These are phyloP conservation scores for Zeugodacus cucurbitae DNA, from an alignment of 1,140 invertebrate genomes.

Conservation along the genomic window DNA sequence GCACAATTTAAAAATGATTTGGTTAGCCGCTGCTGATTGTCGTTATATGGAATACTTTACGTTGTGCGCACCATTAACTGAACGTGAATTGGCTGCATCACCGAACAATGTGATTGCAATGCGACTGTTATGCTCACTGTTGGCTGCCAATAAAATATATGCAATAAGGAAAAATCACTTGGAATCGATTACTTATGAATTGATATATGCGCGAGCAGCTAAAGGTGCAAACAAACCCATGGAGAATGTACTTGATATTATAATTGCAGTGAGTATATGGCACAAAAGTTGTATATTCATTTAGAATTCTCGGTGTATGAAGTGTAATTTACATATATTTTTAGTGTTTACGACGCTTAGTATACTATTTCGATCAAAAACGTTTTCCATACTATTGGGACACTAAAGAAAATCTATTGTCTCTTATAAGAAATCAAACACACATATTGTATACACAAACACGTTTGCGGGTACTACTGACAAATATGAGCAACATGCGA, in stretches of 20 bases:
- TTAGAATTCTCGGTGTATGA: neutral
- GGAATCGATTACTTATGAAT: conserved; percentile 5
- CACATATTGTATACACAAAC: neutral
- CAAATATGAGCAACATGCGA: neutral
- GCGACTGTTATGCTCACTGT: neutral
- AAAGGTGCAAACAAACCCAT: neutral
- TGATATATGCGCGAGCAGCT: neutral
- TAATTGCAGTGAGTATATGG: neutral
- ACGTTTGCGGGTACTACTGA: neutral
- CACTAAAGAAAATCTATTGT: neutral
- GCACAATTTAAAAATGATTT: neutral
- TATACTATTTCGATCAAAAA: neutral
- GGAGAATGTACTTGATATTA: neutral
- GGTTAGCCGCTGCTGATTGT: neutral
- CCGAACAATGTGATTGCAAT: neutral
- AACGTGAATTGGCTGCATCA: neutral
- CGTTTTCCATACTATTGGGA: neutral
- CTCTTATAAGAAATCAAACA: neutral
- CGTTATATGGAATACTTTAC: conserved; percentile 28
- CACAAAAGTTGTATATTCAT: neutral
- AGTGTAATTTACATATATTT: neutral
- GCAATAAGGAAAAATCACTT: neutral
- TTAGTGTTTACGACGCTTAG: neutral
- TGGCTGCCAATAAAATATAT: neutral
- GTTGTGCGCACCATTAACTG: neutral